Base-by-base conservation (phyloP, 2,113 vertebrate species). In the Sapayoa aenigma region DNA sequence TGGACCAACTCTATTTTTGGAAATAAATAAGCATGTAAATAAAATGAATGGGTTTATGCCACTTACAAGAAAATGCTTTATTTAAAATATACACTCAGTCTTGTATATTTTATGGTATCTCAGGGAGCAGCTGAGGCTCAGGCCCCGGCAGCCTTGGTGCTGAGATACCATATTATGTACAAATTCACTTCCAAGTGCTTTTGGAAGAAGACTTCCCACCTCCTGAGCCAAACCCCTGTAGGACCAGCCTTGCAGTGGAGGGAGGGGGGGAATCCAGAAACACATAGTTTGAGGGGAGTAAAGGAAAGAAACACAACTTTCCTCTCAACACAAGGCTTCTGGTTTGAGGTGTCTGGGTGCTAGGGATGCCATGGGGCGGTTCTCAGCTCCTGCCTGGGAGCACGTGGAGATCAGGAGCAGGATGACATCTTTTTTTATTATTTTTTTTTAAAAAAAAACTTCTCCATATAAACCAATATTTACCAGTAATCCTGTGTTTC, bases 401-500 rank as follows among this genome's bases (percentile, higher is more conserved):
- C 81, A 67, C 1, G 0, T 68, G 69, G 83, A 92, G 90, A 69
- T 87, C 88, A 87, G 91, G 84, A 96, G 83, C 90, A 87, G 47
- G 0, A 60, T 95, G 85, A 97, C 67, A 71, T 97, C 30, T 95
- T 79, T 95, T 96, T 96, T 67, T 79, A 49, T 35, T 31, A 39
- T 33, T 23, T 72, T 39, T 7, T 37, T 5, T 11, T 27, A 58
- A n/a, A n/a, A 35, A 59, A 39, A n/a, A 87, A 96, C 95, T 97
- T 98, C 91, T 98, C 95, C 97, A 96, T 96, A 98, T 98, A 98
- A 98, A 98, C 97, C 96, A 97, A 97, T 98, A 98, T 98, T 98
- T 98, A 98, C 97, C 97, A 98, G 97, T 98, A 98, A 97, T 97
- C 96, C 97, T 98, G 80, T 98, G 96, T 98, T 98, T 98, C 97